These are phyloP conservation scores for Chlorodrepanis virens DNA, from an alignment of 2,113 vertebrate genomes.

Conservation along the genomic window DNA sequence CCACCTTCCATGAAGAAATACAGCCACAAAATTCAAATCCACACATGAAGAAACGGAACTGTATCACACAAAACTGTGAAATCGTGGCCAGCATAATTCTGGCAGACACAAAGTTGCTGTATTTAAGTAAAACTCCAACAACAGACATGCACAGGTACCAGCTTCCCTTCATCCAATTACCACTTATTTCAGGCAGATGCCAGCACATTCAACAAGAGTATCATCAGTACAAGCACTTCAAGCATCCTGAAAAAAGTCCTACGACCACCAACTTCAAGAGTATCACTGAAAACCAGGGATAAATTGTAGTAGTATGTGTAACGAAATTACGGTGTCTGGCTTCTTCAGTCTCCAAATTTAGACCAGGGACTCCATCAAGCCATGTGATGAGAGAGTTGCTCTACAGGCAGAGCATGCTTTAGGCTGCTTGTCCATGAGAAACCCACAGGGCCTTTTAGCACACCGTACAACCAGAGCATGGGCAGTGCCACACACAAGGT, in stretches of 20 bases:
- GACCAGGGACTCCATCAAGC: not conserved
- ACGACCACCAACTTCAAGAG: not conserved
- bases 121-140: not conserved
- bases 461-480: rapidly evolving
- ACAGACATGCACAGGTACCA: not conserved
- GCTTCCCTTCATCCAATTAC: not conserved
- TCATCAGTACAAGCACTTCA: not conserved
- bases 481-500: rapidly evolving
- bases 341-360: not conserved
- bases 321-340: not conserved
- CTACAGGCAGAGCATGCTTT: not conserved
- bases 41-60: not conserved
- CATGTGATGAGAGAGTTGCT: not conserved
- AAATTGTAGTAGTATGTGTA: not conserved
- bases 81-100: not conserved
- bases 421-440: not conserved
- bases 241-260: not conserved
- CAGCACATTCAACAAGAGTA: not conserved
- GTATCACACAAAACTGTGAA: not conserved
- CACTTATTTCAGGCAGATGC: not conserved
- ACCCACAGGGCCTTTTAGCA: not conserved
- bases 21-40: not conserved
- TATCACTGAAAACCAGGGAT: not conserved
- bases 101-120: not conserved
- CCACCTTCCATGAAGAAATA: not conserved